Percentiles rank a stretch among this genome's conserved stretches.
phyloP scores from a whole-genome alignment of 1,140 invertebrate genomes.

The Pseudobourletiella spinata region DNA sequence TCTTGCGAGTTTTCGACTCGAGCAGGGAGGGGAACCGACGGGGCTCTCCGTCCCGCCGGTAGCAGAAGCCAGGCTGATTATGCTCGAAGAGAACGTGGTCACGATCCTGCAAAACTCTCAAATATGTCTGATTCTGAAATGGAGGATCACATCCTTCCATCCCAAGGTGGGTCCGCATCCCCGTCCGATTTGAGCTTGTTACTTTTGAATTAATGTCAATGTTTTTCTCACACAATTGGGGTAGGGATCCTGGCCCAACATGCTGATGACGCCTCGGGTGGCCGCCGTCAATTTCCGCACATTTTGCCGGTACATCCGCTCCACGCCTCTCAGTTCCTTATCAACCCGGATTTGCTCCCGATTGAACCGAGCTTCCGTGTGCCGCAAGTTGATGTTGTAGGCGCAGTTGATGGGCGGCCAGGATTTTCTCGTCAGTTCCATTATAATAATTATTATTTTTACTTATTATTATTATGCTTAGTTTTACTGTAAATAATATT shows the following conservation, averaged over 20 bases:
- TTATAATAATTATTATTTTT: too few relatives aligned
- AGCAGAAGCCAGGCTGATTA: constrained; percentile 4
- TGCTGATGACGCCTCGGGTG: neutral
- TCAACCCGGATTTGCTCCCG: neutral
- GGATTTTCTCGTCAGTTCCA: neutral
- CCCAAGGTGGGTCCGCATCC: too few relatives aligned
- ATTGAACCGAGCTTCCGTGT: neutral
- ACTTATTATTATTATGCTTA: too few relatives aligned
- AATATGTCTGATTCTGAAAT: too few relatives aligned
- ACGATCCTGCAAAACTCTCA: neutral
- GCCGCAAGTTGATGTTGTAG: constrained; percentile 1
- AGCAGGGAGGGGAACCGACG: neutral
- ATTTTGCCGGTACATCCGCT: neutral
- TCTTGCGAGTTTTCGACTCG: neutral
- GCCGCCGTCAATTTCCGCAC: neutral
- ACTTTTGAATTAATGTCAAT: too few relatives aligned
- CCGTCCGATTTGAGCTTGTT: too few relatives aligned
- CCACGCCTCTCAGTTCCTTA: neutral
- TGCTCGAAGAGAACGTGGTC: neutral
- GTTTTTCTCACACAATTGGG: neutral
- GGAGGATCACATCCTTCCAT: too few relatives aligned
- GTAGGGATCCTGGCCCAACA: constrained; percentile 4
- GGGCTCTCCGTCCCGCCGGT: constrained; percentile 2
- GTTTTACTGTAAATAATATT: too few relatives aligned
- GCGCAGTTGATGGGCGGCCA: neutral